These are phyloP conservation scores for Pholis gunnellus DNA, from an alignment of 2,113 vertebrate genomes.

Conservation along the genomic window DNA sequence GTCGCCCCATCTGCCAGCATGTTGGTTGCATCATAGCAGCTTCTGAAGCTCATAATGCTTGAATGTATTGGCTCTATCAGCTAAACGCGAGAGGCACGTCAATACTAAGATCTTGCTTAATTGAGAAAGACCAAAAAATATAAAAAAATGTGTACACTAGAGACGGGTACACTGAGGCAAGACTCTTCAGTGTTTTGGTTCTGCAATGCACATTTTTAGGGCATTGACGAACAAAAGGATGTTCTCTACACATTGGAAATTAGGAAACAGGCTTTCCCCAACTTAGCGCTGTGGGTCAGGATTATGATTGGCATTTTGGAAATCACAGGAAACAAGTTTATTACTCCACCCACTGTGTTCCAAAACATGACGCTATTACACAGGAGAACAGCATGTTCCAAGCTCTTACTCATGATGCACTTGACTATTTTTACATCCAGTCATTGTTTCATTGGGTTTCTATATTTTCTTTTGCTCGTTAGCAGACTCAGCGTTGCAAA, in stretches of 20 bases:
- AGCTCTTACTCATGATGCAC: constrained; percentile 34
- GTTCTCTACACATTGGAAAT: constrained; percentile 20
- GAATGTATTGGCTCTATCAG: constrained; percentile 52
- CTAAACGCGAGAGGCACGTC: constrained; percentile 56
- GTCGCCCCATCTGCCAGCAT: constrained; percentile 65
- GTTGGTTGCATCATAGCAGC: constrained; percentile 72
- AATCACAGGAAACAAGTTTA: constrained; percentile 8
- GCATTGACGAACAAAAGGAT: background rate
- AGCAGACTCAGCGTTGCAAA: constrained; percentile 55
- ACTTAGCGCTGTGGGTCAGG: constrained; percentile 15
- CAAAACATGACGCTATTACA: constrained; percentile 13
- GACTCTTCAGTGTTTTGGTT: constrained; percentile 43
- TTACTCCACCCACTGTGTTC: constrained; percentile 43
- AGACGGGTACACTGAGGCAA: constrained; percentile 29
- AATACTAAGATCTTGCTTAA: constrained; percentile 34
- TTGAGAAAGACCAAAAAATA: constrained; percentile 12
- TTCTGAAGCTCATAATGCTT: constrained; percentile 61
- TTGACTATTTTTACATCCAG: constrained; percentile 43
- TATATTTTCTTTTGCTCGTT: constrained; percentile 8
- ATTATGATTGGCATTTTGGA: constrained; percentile 55
- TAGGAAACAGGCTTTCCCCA: constrained; percentile 41
- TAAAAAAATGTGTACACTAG: background rate
- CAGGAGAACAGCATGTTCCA: constrained; percentile 29
- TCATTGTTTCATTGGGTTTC: constrained; percentile 28
- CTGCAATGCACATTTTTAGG: background rate